Evolutionary conservation across 2,797 vertebrate genomes (phyloP).

Genomic region (Phaenicophaeus curvirostris): DNA sequence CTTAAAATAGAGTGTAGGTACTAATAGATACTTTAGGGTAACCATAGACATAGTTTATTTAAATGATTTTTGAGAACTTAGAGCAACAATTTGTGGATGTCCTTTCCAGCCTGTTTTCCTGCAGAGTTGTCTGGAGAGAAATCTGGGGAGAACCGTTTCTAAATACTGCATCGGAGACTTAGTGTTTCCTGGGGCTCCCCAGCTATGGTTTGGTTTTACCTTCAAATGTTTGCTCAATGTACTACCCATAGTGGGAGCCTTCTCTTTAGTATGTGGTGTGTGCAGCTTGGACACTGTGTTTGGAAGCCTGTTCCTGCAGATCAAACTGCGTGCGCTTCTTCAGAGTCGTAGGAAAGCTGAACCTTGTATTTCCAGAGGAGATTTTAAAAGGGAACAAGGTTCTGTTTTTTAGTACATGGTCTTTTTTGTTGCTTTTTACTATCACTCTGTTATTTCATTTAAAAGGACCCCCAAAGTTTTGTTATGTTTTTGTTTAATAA

Average conservation of each 20-base stretch:
- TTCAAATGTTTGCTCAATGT: background rate
- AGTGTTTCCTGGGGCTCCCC: background rate
- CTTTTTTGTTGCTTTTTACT: background rate
- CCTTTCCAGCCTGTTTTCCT: background rate
- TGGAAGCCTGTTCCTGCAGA: background rate
- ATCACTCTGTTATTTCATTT: background rate
- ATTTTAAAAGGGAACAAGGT: background rate
- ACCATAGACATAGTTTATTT: background rate
- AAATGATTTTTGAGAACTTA: background rate
- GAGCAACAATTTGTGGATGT: background rate
- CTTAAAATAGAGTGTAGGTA: background rate
- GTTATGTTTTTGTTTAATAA: slow-evolving; percentile 46
- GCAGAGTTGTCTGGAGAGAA: background rate
- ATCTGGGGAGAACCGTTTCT: background rate
- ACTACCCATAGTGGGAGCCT: background rate
- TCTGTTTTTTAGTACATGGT: background rate
- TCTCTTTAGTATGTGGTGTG: background rate
- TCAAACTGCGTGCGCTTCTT: rapidly evolving
- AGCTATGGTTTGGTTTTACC: background rate
- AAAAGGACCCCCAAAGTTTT: slow-evolving; percentile 51
- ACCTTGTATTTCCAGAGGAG: background rate
- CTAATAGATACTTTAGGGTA: background rate
- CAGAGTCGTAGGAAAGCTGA: background rate
- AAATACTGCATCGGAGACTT: background rate
- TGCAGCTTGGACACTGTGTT: background rate